Conservation (phyloP, 2,888 invertebrate species). For the Lobophora halterata region DNA sequence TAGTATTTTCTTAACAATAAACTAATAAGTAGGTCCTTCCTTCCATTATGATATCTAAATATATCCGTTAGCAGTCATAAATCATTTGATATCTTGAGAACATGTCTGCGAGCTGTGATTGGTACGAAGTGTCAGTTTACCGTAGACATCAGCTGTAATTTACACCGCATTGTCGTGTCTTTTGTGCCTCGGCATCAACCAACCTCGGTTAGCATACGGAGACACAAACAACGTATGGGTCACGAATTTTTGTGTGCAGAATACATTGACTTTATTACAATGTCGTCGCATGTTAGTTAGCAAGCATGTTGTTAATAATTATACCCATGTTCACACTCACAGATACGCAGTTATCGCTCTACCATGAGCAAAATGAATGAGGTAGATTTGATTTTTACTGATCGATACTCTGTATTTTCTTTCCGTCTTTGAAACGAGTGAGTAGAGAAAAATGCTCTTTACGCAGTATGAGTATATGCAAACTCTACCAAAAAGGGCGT, state of each 20-base stretch:
- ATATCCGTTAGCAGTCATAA: conserved; percentile 47
- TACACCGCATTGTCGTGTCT: conserved; percentile 54
- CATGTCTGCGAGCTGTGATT: conserved; percentile 48
- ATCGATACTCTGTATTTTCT: no score
- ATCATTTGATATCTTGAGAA: conserved; percentile 64
- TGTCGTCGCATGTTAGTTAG: conserved; percentile 28
- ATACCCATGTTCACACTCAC: no score
- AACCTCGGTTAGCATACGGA: conserved; percentile 43
- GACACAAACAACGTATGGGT: conserved; percentile 54
- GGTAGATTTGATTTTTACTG: no score
- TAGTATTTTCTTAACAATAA: no score
- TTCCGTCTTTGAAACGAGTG: no score
- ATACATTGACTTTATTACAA: conserved; percentile 27
- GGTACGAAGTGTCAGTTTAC: conserved; percentile 62
- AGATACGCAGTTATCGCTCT: no score
- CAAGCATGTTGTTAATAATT: neutral
- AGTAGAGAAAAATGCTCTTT: no score
- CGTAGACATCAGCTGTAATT: conserved; percentile 60
- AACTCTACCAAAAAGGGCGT: no score
- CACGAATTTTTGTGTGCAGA: conserved; percentile 49
- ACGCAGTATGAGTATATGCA: no score
- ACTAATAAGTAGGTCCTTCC: no score
- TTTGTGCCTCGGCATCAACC: conserved; percentile 52
- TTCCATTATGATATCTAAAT: conserved; percentile 32
- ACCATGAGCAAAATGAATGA: no score